phyloP scores from a whole-genome alignment of 2,888 invertebrate species.

The Cheilosia scutellata region DNA sequence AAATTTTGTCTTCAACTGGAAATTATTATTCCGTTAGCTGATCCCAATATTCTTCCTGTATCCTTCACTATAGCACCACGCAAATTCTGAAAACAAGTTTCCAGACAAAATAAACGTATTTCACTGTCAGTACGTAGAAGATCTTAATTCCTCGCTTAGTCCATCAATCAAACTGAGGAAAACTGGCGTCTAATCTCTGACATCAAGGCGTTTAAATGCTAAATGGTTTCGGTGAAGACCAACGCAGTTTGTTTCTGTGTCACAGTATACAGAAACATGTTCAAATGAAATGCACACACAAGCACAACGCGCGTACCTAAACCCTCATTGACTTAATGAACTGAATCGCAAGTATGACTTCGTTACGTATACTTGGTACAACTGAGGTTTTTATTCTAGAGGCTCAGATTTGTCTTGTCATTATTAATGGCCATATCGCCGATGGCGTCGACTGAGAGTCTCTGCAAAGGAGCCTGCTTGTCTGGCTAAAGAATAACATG shows the following conservation, averaged over 20 bases:
- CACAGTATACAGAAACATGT: neutral
- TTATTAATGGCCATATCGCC: neutral
- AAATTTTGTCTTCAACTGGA: too few species aligned
- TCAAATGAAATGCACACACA: neutral
- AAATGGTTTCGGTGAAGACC: neutral
- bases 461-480: neutral
- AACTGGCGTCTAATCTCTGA: slow-evolving; percentile 8
- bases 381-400: neutral
- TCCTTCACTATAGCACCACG: neutral
- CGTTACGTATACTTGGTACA: neutral
- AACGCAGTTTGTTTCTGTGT: neutral
- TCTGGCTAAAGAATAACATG: neutral
- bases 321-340: neutral
- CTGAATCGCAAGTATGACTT: neutral
- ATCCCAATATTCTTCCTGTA: neutral
- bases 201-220: slow-evolving; percentile 2
- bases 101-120: neutral
- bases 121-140: neutral
- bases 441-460: neutral
- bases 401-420: neutral
- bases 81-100: neutral
- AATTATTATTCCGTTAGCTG: too few species aligned
- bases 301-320: neutral
- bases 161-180: slow-evolving; percentile 1
- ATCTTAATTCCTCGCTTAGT: neutral